Evolutionary conservation across 2,113 vertebrate species (phyloP).

Genomic region (Bothrops jararaca): DNA sequence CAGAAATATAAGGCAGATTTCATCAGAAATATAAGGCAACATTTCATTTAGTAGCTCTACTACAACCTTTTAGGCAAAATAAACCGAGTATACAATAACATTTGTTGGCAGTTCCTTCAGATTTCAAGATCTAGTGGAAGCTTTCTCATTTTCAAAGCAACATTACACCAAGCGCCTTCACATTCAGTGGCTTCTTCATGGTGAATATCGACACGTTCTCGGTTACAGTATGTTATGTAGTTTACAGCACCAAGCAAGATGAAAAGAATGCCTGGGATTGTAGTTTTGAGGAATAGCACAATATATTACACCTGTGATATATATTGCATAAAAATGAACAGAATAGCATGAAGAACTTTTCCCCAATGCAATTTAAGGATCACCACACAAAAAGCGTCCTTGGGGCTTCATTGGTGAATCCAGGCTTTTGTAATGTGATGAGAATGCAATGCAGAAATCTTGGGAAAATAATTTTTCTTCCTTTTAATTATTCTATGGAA

Average conservation of each 20-base stretch:
- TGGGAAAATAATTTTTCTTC: background rate
- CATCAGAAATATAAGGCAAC: background rate
- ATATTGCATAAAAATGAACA: background rate
- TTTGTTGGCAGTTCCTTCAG: background rate
- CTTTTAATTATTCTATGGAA: constrained; percentile 19
- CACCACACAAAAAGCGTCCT: background rate
- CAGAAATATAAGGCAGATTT: background rate
- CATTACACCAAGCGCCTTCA: no score
- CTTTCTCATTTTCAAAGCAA: background rate
- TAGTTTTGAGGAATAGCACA: background rate
- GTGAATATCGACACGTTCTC: background rate
- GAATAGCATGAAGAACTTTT: background rate
- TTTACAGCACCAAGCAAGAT: background rate
- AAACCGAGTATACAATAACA: background rate
- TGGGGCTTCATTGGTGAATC: background rate
- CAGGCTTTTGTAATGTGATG: background rate
- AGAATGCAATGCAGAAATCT: constrained; percentile 6
- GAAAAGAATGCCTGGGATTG: background rate
- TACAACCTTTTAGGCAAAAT: background rate
- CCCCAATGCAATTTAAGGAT: background rate
- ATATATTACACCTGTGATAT: background rate
- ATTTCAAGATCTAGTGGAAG: background rate
- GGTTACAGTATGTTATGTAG: background rate
- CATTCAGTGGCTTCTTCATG: background rate
- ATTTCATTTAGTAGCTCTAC: background rate